Evolutionary conservation across 2,888 invertebrate species (phyloP).

Genomic region (Leptogaster cylindrica): DNA sequence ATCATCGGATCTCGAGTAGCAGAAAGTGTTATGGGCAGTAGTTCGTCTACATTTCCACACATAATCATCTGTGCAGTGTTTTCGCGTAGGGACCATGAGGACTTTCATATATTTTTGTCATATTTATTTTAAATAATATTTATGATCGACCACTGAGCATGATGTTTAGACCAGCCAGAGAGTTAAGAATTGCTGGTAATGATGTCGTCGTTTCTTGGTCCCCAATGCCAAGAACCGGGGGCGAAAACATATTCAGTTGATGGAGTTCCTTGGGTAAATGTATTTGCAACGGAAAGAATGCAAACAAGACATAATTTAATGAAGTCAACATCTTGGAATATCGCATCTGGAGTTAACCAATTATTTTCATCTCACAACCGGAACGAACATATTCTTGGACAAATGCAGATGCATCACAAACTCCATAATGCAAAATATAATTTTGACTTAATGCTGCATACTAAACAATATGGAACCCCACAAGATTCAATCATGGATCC

Average conservation of each 20-base stretch:
- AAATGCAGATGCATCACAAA: neutral
- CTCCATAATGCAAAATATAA: neutral
- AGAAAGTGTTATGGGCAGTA: constrained; percentile 23
- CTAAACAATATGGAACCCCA: neutral
- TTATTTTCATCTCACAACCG: constrained; percentile 28
- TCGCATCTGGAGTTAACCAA: constrained; percentile 26
- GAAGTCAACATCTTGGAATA: constrained; percentile 24
- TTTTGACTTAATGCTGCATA: neutral
- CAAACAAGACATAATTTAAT: constrained; percentile 39
- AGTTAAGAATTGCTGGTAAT: constrained; percentile 20
- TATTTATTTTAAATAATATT: constrained; percentile 35
- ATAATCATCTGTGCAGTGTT: constrained; percentile 7
- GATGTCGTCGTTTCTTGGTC: constrained; percentile 30
- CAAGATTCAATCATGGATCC: too few species aligned
- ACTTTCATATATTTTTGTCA: too few species aligned
- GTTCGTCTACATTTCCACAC: constrained; percentile 36
- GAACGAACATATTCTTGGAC: neutral
- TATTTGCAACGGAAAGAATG: constrained; percentile 9
- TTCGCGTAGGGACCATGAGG: neutral
- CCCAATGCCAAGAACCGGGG: constrained; percentile 39
- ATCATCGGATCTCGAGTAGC: constrained; percentile 15
- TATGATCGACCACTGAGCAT: constrained; percentile 6
- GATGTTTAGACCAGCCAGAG: neutral
- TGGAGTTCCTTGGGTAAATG: constrained; percentile 15
- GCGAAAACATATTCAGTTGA: constrained; percentile 31